phyloP scores from a whole-genome alignment of 2,113 vertebrate genomes.

The Naja naja region DNA sequence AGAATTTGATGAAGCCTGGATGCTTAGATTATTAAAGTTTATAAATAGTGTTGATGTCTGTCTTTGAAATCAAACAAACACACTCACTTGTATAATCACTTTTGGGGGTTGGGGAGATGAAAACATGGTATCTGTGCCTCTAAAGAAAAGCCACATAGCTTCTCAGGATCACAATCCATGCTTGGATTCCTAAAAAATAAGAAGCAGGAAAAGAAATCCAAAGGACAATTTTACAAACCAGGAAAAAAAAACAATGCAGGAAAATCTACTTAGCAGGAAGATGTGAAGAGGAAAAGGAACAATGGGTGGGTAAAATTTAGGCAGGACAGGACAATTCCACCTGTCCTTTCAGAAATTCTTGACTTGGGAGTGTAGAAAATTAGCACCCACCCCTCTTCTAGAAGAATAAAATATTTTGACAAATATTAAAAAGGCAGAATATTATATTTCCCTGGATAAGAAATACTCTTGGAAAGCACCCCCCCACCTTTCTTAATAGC shows the following conservation, averaged over 20 bases:
- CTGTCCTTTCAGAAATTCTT: not conserved
- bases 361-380: not conserved
- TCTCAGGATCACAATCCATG: not conserved
- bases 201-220: not conserved
- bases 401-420: too few species aligned
- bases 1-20: not conserved
- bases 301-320: not conserved
- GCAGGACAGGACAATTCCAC: not conserved
- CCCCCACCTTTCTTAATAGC: too few species aligned
- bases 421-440: too few species aligned
- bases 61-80: not conserved
- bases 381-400: too few species aligned
- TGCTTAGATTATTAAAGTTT: not conserved
- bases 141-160: not conserved
- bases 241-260: not conserved
- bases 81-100: not conserved
- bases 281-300: not conserved
- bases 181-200: not conserved
- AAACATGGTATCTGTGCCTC: not conserved
- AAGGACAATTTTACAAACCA: not conserved
- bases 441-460: too few species aligned
- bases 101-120: not conserved
- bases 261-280: not conserved
- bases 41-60: not conserved
- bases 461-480: too few species aligned